These are phyloP conservation scores for Periplaneta americana DNA, from an alignment of 1,140 invertebrate genomes.

Conservation along the genomic window DNA sequence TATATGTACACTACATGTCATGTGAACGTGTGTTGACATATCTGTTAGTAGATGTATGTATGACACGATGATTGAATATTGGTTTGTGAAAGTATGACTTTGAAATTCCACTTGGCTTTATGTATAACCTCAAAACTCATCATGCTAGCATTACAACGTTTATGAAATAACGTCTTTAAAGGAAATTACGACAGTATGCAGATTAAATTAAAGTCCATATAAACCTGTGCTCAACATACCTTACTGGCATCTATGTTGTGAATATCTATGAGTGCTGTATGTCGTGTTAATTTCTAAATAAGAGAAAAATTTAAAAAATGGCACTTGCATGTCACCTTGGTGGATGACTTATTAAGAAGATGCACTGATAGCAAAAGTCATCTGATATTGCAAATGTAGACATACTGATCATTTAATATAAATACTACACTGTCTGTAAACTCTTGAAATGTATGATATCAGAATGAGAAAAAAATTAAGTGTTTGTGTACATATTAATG, in stretches of 20 bases:
- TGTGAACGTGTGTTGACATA: constrained; percentile 12
- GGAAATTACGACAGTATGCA: not conserved
- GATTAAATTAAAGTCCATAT: not conserved
- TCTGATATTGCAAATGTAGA: not conserved
- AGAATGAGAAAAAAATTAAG: constrained; percentile 2
- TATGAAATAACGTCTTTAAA: not conserved
- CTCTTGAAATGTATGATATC: not conserved
- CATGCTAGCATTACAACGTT: not conserved
- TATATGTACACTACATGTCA: constrained; percentile 8
- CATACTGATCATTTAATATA: not conserved
- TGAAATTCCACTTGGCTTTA: not conserved
- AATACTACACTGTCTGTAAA: constrained; percentile 1
- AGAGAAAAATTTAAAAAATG: not conserved
- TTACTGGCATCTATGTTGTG: not conserved
- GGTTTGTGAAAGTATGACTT: not conserved
- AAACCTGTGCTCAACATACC: not conserved
- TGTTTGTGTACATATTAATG: constrained; percentile 16
- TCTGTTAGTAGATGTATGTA: constrained; percentile 4
- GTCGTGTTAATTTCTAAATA: not conserved
- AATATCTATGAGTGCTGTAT: not conserved
- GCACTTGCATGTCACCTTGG: not conserved
- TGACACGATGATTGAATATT: not conserved
- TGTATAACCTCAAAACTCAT: not conserved
- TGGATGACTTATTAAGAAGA: not conserved
- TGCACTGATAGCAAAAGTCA: not conserved